phyloP scores from a whole-genome alignment of 2,888 invertebrate genomes.

The Dasysyrphus tricinctus region DNA sequence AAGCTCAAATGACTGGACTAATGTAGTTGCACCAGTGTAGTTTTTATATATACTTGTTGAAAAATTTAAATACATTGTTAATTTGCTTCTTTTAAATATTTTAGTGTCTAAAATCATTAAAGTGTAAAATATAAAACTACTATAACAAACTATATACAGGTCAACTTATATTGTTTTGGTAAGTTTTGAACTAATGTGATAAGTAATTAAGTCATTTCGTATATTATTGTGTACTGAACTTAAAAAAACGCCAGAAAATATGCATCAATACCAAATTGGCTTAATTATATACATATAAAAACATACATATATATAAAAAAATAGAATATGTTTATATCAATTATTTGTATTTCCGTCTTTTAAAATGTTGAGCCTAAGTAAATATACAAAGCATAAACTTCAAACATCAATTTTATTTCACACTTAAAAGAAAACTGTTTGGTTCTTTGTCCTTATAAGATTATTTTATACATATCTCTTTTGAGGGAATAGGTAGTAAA shows the following conservation, averaged over 20 bases:
- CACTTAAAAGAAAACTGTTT: too few species aligned
- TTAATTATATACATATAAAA: neutral
- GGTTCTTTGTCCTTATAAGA: too few species aligned
- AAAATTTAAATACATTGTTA: neutral
- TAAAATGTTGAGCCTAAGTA: too few species aligned
- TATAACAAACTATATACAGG: neutral
- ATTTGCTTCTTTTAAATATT: neutral
- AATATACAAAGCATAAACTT: too few species aligned
- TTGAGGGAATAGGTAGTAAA: too few species aligned
- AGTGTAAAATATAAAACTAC: neutral
- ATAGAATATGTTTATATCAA: too few species aligned
- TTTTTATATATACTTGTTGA: slow-evolving; percentile 1
- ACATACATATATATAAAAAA: neutral
- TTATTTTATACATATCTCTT: too few species aligned
- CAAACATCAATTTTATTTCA: too few species aligned
- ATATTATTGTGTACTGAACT: neutral
- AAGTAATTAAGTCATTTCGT: neutral
- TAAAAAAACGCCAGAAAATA: neutral
- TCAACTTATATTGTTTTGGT: neutral
- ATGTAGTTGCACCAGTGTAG: neutral
- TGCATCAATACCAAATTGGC: neutral
- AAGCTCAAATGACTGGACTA: too few species aligned
- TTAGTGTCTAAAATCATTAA: neutral
- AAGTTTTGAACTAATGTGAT: slow-evolving; percentile 1
- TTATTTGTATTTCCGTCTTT: too few species aligned